Base-by-base conservation (phyloP, 2,113 vertebrate genomes). In the western clawed frog (Xenopus tropicalis) region DNA sequence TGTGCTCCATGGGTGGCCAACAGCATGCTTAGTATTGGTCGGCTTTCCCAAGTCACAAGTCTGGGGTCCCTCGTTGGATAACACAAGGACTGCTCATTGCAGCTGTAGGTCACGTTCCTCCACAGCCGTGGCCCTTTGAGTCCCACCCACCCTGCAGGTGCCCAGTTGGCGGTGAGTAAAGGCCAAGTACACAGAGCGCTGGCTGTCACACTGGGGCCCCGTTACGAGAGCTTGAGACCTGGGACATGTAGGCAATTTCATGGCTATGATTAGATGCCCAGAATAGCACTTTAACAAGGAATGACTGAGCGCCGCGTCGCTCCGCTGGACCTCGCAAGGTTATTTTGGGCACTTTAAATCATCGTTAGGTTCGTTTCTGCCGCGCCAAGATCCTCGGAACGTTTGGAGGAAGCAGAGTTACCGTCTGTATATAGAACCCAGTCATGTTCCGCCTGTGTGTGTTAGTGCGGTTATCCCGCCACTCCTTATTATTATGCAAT, bases 271-370 rank as follows among this genome's bases (percentile, higher is more conserved):
- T 73, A 73, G 62, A 66, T 20, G 7, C 24, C 9, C 25, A 25
- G 19, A n/a, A 24, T 44, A 44, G 4, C 46, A 3, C 46, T 13
- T 17, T 62, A 62, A 62, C 24, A 59, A 66, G 52, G 51, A 59
- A 24, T 19, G 37, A 74, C 11, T 44, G 5, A 22, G 63, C 29
- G 58, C 13, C 12, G 24, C 24, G 16, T 66, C 29, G 29, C n/a
- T 25, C 17, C 21, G 10, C 21, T 25, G 71, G 11, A 29, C 14
- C 63, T 44, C 71, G 58, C 63, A 74, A 74, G 71, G 71, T 74
- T 59, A 65, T 65, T 51, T 11, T 25, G 37, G 3, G 17, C 17
- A 13, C 8, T 66, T 73, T 66, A 66, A 46, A 46, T 59, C 22
- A 66, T 63, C 3, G 23, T 51, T 74, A 46, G 23, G 21, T 48